These are phyloP conservation scores for Stenurella melanura DNA, from an alignment of 2,888 invertebrate genomes.

Conservation along the genomic window DNA sequence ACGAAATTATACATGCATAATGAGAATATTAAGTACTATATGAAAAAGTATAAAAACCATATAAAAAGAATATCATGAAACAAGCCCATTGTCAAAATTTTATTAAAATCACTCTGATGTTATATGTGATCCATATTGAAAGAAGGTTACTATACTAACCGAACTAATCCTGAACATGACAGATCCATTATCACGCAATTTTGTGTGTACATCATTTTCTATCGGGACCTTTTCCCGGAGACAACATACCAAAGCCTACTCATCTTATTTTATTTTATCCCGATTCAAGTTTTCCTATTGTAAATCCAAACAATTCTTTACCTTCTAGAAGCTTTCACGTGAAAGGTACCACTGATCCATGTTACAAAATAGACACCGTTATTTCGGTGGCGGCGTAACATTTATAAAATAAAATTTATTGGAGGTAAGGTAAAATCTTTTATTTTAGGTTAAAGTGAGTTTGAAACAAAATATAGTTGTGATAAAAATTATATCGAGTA, in stretches of 20 bases:
- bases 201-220: conserved; percentile 28
- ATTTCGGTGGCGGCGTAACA: background rate
- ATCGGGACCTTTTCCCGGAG: conserved; percentile 2
- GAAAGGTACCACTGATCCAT: conserved; percentile 10
- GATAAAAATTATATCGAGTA: too few species aligned
- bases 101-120: conserved; percentile 1
- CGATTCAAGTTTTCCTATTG: conserved; percentile 18
- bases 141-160: conserved; percentile 22
- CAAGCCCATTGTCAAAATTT: conserved; percentile 8
- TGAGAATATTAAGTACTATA: too few species aligned
- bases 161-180: conserved; percentile 49
- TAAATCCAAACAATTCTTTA: conserved; percentile 31
- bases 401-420: conserved; percentile 22
- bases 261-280: conserved; percentile 18
- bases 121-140: conserved; percentile 12
- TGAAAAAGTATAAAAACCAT: too few species aligned
- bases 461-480: too few species aligned
- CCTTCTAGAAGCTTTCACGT: conserved; percentile 19
- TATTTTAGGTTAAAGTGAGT: background rate
- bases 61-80: too few species aligned
- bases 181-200: conserved; percentile 48
- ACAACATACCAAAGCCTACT: background rate
- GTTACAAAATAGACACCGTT: conserved; percentile 1
- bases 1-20: too few species aligned
- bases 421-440: background rate